phyloP scores from a whole-genome alignment of 30 jellyfish, hydroid and myxozoan genomes.

The Cassiopea andromeda region DNA sequence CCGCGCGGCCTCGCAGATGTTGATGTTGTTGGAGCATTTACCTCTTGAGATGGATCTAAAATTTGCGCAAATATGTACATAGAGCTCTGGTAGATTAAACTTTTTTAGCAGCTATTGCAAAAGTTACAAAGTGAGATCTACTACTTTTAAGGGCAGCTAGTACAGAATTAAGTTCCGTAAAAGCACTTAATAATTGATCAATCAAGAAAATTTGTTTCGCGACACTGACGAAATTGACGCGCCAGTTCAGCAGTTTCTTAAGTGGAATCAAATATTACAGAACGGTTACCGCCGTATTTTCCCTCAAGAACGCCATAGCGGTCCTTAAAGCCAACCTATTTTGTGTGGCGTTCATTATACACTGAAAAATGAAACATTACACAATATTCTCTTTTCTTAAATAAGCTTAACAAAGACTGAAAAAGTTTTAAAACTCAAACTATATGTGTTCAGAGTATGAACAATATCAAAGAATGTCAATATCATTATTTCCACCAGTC shows the following conservation, averaged over 20 bases:
- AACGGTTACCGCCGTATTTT: too few relatives aligned
- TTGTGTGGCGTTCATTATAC: too few relatives aligned
- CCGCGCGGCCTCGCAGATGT: conserved; percentile 25
- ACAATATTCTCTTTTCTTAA: too few relatives aligned
- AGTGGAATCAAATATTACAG: too few relatives aligned
- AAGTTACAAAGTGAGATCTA: neutral
- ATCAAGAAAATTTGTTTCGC: neutral
- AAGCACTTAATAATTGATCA: neutral
- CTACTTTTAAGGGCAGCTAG: neutral
- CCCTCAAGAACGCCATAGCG: too few relatives aligned
- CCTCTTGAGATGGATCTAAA: neutral
- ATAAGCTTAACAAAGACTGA: too few relatives aligned
- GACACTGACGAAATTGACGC: neutral
- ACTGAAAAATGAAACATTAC: too few relatives aligned
- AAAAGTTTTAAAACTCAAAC: too few relatives aligned
- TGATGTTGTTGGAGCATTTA: conserved; percentile 10
- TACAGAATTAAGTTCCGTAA: neutral
- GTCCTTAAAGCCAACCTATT: too few relatives aligned
- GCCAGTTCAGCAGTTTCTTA: neutral
- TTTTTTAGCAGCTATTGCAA: neutral
- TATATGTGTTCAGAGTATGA: too few relatives aligned
- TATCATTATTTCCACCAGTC: too few relatives aligned
- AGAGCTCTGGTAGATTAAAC: neutral
- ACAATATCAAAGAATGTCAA: too few relatives aligned
- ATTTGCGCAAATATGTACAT: neutral